These are phyloP conservation scores for Lithophane leautieri DNA, from an alignment of 2,888 invertebrate genomes.

Conservation along the genomic window DNA sequence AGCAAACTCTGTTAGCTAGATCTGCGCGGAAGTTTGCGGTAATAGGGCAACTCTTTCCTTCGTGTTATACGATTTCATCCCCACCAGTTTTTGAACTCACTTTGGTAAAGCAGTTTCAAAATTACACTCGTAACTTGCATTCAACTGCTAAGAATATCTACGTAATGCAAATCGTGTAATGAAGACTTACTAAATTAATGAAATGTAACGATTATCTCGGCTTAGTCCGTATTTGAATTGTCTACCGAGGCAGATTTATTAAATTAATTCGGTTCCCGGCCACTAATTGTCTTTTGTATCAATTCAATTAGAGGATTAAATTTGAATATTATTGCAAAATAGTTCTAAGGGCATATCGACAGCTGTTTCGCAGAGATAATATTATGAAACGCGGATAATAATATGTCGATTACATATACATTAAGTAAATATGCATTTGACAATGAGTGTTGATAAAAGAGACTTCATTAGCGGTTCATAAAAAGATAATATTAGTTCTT, in stretches of 20 bases:
- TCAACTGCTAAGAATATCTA: conserved; percentile 56
- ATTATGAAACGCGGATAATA: conserved; percentile 17
- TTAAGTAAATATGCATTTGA: conserved; percentile 9
- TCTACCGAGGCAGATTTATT: conserved; percentile 73
- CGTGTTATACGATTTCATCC: conserved; percentile 63
- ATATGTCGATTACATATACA: conserved; percentile 30
- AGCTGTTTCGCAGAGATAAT: conserved; percentile 41
- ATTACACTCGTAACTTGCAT: conserved; percentile 62
- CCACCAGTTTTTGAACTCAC: conserved; percentile 65
- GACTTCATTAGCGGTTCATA: conserved; percentile 7
- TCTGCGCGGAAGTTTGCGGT: conserved; percentile 64
- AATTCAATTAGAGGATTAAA: conserved; percentile 72
- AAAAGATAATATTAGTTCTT: conserved; percentile 17
- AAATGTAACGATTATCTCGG: conserved; percentile 70
- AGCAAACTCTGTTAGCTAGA: conserved; percentile 62
- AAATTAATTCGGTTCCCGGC: conserved; percentile 72
- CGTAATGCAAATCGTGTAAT: conserved; percentile 53
- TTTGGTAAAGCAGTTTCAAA: conserved; percentile 65
- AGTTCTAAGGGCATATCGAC: conserved; percentile 49
- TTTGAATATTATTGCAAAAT: conserved; percentile 70
- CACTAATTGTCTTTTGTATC: conserved; percentile 78
- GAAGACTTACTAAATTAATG: conserved; percentile 66
- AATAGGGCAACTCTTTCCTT: conserved; percentile 63
- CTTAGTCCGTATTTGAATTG: conserved; percentile 70
- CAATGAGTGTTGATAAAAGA: conserved; percentile 10